Percentiles rank a stretch among this genome's conserved stretches.
phyloP scores from a whole-genome alignment of 1,140 invertebrate species.

The Drosophila insularis region DNA sequence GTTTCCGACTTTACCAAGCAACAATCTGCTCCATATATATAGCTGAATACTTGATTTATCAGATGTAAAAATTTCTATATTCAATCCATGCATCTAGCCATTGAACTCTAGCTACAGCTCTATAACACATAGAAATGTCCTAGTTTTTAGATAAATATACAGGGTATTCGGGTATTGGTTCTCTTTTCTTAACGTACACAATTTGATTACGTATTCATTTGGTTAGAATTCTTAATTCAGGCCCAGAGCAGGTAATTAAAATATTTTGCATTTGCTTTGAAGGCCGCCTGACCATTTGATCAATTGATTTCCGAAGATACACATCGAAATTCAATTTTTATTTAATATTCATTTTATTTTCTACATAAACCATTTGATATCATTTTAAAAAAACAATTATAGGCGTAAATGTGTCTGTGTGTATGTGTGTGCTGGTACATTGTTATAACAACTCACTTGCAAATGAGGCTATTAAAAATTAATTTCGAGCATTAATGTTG shows the following conservation, averaged over 20 bases:
- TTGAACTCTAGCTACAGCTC: too few species aligned
- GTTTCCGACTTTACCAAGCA: too few species aligned
- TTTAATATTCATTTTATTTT: neutral
- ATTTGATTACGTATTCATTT: neutral
- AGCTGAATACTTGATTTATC: too few species aligned
- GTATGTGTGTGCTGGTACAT: slow-evolving; percentile 14
- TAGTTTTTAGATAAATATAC: too few species aligned
- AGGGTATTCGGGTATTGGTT: neutral
- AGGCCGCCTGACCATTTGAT: slow-evolving; percentile 18
- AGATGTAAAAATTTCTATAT: too few species aligned
- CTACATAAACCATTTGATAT: neutral
- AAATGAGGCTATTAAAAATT: slow-evolving; percentile 50
- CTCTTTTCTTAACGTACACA: neutral
- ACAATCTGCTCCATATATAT: too few species aligned
- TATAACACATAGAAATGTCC: too few species aligned
- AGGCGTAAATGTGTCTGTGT: slow-evolving; percentile 1
- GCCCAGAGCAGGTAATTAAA: slow-evolving; percentile 41
- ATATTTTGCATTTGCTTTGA: slow-evolving; percentile 13
- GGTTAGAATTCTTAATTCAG: slow-evolving; percentile 42
- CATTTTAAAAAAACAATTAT: neutral
- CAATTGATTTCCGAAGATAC: slow-evolving; percentile 31
- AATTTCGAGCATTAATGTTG: slow-evolving; percentile 44
- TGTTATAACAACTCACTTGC: slow-evolving; percentile 32
- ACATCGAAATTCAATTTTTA: neutral
- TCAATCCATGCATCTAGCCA: too few species aligned